phyloP scores from a whole-genome alignment of 2,797 vertebrate genomes.

The Decapterus maruadsi region DNA sequence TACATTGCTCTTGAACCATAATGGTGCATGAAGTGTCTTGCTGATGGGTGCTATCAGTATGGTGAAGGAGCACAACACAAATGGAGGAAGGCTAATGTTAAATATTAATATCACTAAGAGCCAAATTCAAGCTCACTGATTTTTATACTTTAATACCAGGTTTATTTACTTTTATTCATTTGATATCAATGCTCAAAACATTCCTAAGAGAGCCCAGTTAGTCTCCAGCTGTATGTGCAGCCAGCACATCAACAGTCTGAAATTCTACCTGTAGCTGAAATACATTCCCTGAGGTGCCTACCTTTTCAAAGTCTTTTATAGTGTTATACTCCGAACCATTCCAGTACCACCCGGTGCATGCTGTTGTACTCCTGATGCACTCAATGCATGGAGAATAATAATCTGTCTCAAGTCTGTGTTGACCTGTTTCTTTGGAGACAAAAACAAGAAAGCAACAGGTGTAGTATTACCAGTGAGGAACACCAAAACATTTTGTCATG shows the following conservation, averaged over 20 bases:
- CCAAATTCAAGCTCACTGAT: constrained; percentile 25
- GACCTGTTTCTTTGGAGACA: constrained; percentile 83
- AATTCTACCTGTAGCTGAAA: constrained; percentile 73
- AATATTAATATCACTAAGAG: constrained; percentile 6
- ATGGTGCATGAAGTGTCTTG: constrained; percentile 83
- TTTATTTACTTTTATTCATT: not conserved
- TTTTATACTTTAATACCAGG: constrained; percentile 24
- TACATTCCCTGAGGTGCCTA: constrained; percentile 76
- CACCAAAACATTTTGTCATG: constrained; percentile 81
- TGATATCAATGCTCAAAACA: constrained; percentile 42
- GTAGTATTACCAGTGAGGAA: constrained; percentile 76
- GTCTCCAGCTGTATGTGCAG: constrained; percentile 37
- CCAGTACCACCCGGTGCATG: constrained; percentile 91
- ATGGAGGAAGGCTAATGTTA: constrained; percentile 58
- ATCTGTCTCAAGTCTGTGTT: constrained; percentile 85
- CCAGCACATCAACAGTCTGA: constrained; percentile 36
- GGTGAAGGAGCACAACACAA: constrained; percentile 86
- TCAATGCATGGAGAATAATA: constrained; percentile 89
- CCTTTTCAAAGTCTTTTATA: constrained; percentile 58
- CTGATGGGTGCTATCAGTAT: constrained; percentile 87
- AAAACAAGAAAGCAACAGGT: constrained; percentile 87
- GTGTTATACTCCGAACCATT: constrained; percentile 83
- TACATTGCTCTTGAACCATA: constrained; percentile 77
- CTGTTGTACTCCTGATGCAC: constrained; percentile 79
- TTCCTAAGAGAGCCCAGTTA: constrained; percentile 42